These are phyloP conservation scores for Phalanger gymnotis DNA, from an alignment of 2,797 vertebrate species.

Conservation along the genomic window DNA sequence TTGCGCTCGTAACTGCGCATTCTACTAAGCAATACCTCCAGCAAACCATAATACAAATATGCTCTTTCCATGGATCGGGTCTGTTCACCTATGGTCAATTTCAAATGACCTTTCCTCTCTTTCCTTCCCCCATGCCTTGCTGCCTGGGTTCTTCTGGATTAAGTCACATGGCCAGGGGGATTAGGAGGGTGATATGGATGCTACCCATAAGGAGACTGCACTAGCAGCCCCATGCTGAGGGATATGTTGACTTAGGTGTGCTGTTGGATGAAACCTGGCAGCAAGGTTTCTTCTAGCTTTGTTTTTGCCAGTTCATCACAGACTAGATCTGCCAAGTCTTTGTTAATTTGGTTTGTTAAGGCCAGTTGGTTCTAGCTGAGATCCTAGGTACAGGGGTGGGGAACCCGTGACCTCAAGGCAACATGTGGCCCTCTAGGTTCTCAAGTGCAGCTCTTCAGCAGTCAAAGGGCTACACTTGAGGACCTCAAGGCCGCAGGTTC, in stretches of 20 bases:
- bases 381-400: background rate
- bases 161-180: background rate
- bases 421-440: no score
- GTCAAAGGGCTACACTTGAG: no score
- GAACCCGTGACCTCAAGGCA: no score
- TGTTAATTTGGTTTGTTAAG: background rate
- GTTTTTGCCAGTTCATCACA: background rate
- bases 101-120: background rate
- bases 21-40: background rate
- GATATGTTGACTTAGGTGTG: background rate
- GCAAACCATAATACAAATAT: background rate
- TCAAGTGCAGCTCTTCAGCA: no score
- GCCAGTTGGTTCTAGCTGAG: background rate
- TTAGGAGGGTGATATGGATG: background rate
- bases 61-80: background rate
- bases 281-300: background rate
- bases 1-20: background rate
- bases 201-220: background rate
- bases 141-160: background rate
- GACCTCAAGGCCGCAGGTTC: no score
- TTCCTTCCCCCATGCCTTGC: background rate
- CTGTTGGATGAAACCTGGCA: background rate
- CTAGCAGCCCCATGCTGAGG: background rate
- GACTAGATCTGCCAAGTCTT: background rate
- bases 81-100: background rate